These are phyloP conservation scores for Phallusia fumigata DNA, from an alignment of 23 tunicate species.

Conservation along the genomic window DNA sequence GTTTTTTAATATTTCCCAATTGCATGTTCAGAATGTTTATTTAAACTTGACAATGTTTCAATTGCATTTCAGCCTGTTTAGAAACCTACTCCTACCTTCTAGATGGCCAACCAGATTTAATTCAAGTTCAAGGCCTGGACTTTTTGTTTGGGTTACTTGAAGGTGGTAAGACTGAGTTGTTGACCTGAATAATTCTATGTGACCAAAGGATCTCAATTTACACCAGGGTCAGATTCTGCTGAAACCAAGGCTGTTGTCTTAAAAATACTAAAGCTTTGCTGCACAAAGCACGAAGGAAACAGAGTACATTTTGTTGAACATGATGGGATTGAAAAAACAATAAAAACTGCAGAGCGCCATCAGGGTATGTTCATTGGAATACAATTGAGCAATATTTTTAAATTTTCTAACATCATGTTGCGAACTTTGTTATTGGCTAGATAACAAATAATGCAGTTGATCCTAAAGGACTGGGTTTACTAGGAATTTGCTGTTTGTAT, in stretches of 20 bases:
- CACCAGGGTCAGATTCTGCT: background rate
- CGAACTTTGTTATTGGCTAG: too few species aligned
- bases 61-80: conserved; percentile 25
- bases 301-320: conserved; percentile 43
- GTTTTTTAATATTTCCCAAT: too few species aligned
- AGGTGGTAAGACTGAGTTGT: background rate
- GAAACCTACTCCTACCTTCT: conserved; percentile 35
- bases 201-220: background rate
- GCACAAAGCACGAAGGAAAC: conserved; percentile 68
- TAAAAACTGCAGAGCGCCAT: conserved; percentile 45
- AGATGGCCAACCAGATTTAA: conserved; percentile 81
- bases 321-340: conserved; percentile 37
- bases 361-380: conserved; percentile 17
- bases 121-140: conserved; percentile 36
- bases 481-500: too few species aligned
- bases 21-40: too few species aligned
- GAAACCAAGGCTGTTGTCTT: background rate
- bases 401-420: too few species aligned
- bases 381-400: background rate
- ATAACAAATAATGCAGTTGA: too few species aligned
- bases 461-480: too few species aligned
- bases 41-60: too few species aligned
- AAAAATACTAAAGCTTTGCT: conserved; percentile 15
- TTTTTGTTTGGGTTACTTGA: conserved; percentile 26
- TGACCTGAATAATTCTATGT: too few species aligned